These are phyloP conservation scores for Paradoxurus hermaphroditus DNA, from an alignment of 2,113 vertebrate species.

Conservation along the genomic window DNA sequence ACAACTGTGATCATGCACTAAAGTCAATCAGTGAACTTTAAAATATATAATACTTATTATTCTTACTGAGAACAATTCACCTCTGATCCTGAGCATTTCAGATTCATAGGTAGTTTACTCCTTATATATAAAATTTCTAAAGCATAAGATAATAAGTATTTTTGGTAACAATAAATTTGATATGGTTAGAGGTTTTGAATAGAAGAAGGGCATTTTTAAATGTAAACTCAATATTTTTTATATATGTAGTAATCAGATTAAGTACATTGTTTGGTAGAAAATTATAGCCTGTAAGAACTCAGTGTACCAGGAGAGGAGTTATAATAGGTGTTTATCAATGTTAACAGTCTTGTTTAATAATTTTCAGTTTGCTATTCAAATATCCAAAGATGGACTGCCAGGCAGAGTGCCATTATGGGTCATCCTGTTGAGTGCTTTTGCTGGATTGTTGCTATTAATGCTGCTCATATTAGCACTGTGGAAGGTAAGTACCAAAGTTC, in stretches of 20 bases:
- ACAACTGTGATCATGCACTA: neutral
- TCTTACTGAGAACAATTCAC: neutral
- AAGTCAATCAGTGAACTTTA: neutral
- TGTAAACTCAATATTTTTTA: neutral
- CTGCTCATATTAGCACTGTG: slow-evolving; percentile 95
- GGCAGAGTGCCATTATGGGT: slow-evolving; percentile 94
- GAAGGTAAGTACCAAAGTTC: slow-evolving; percentile 88
- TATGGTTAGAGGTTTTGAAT: neutral
- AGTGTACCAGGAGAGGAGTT: neutral
- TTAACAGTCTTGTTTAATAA: slow-evolving; percentile 24
- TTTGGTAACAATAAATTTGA: neutral
- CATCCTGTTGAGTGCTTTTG: slow-evolving; percentile 93
- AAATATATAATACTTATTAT: neutral
- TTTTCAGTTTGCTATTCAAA: slow-evolving; percentile 90
- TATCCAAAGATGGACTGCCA: slow-evolving; percentile 89
- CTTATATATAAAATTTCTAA: neutral
- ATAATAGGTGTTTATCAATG: neutral
- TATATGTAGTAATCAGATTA: neutral
- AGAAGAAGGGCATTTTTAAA: neutral
- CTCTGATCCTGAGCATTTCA: neutral
- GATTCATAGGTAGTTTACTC: neutral
- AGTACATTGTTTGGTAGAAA: neutral
- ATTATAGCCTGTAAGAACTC: neutral
- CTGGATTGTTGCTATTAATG: slow-evolving; percentile 92
- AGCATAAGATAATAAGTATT: neutral